phyloP scores from a whole-genome alignment of 2,113 vertebrate species.

The Corapipo altera region DNA sequence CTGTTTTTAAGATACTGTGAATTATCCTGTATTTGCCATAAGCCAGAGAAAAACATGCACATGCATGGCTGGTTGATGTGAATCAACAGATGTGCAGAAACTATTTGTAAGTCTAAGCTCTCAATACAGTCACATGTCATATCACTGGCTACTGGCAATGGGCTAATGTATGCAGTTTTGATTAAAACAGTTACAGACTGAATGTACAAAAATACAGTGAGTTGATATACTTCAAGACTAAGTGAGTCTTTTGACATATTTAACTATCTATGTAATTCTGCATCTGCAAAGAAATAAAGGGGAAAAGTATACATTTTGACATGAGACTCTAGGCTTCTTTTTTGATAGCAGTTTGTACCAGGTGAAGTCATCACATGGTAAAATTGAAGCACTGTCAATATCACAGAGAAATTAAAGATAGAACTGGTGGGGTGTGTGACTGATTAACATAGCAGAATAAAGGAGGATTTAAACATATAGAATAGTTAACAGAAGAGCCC shows the following conservation, averaged over 20 bases:
- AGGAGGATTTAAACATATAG: not conserved
- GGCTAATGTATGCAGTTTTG: not conserved
- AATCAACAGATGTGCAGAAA: not conserved
- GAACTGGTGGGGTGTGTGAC: not conserved
- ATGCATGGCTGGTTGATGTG: not conserved
- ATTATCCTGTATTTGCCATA: not conserved
- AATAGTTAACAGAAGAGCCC: not conserved
- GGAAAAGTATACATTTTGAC: not conserved
- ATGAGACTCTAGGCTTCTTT: not conserved
- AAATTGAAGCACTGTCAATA: not conserved
- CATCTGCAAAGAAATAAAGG: not conserved
- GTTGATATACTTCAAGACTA: not conserved
- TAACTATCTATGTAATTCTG: not conserved
- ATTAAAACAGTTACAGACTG: not conserved
- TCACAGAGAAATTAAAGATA: not conserved
- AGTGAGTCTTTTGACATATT: not conserved
- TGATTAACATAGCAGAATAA: not conserved
- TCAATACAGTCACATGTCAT: not conserved
- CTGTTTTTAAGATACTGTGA: not conserved
- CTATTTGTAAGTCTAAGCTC: not conserved
- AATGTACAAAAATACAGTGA: not conserved
- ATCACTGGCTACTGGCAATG: not conserved
- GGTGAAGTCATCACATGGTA: not conserved
- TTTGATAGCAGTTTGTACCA: not conserved
- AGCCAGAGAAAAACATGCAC: not conserved